Percentiles rank a stretch among this genome's conserved stretches.
These are phyloP conservation scores for Hemaris fuciformis DNA, from an alignment of 2,888 invertebrate species.

Conservation along the genomic window DNA sequence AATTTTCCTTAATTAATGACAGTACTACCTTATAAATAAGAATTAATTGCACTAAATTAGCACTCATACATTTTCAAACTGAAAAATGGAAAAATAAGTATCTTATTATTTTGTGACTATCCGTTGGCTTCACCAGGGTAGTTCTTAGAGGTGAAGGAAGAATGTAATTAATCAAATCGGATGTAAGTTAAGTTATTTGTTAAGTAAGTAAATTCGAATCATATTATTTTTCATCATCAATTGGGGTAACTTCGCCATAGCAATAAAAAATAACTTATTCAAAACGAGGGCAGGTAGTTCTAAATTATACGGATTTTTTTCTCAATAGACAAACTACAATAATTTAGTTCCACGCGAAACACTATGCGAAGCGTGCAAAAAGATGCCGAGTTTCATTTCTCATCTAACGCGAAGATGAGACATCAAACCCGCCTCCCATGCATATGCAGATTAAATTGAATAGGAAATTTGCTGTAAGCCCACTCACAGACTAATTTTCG, in stretches of 20 bases:
- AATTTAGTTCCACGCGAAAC: not conserved
- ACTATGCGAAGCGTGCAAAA: not conserved
- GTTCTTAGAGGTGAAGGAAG: too few relatives aligned
- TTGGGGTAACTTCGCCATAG: not conserved
- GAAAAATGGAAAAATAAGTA: too few relatives aligned
- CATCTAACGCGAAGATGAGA: not conserved
- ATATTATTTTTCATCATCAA: too few relatives aligned
- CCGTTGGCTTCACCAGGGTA: too few relatives aligned
- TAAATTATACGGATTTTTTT: too few relatives aligned
- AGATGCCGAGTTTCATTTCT: not conserved
- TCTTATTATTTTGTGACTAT: too few relatives aligned
- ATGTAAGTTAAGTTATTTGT: too few relatives aligned
- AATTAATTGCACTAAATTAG: not conserved
- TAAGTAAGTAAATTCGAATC: too few relatives aligned
- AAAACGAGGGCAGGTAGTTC: too few relatives aligned
- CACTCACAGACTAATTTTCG: slow-evolving; percentile 5
- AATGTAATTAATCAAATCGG: too few relatives aligned
- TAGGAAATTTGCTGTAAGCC: slow-evolving; percentile 6
- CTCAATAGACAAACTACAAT: too few relatives aligned
- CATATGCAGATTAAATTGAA: slow-evolving; percentile 11
- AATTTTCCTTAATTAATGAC: not conserved
- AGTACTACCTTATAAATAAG: not conserved
- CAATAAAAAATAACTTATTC: not conserved
- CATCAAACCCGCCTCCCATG: slow-evolving; percentile 4
- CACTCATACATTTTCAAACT: not conserved